Evolutionary conservation across 2,113 vertebrate genomes (phyloP), one percentile per base, ranked within the genome.

Genomic region (Psilopsiagon aurifrons): DNA sequence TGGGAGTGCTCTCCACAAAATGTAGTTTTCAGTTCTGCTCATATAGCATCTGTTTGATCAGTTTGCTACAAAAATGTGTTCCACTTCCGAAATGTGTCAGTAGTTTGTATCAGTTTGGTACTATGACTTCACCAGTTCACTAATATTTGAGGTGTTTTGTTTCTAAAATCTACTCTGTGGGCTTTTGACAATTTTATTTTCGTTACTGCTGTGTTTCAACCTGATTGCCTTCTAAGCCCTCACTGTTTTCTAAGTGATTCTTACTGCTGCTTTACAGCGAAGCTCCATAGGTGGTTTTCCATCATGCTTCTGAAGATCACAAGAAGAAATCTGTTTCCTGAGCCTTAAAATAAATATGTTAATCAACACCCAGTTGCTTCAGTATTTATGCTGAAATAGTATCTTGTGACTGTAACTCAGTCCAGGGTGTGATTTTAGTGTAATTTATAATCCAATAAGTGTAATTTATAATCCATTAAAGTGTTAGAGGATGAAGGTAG

Each of bases 351-450:
- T 43, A 83, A 86, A 49, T 55, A 69, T 2, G 3, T 78, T 75
- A 59, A 68, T 83, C 55, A 88, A 78, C 35, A 75, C n/a, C 23
- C 81, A 59, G 44, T 63, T 84, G 11, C 47, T 95, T 93, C 55
- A 63, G 10, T 93, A 92, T 93, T 96, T 91, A 37, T 64, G 22
- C 73, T 93, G 88, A 76, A 93, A 79, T 51, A 66, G 6, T 69
- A 63, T 17, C 66, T 79, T 76, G 31, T 79, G 74, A 82, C 77
- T 79, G 41, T 19, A 75, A 47, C 39, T 77, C 57, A 59, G 33
- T 35, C 57, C n/a, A 35, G 33, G 35, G n/a, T 35, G 22, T 59
- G 33, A 24, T 35, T 59, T 46, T 81, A 86, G 16, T 55, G 41
- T 81, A 24, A 37, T 74, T 83, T 68, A 81, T 74, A 94, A 88